Conservation (phyloP, 2,113 vertebrate species). For the Corythornis cristatus region DNA sequence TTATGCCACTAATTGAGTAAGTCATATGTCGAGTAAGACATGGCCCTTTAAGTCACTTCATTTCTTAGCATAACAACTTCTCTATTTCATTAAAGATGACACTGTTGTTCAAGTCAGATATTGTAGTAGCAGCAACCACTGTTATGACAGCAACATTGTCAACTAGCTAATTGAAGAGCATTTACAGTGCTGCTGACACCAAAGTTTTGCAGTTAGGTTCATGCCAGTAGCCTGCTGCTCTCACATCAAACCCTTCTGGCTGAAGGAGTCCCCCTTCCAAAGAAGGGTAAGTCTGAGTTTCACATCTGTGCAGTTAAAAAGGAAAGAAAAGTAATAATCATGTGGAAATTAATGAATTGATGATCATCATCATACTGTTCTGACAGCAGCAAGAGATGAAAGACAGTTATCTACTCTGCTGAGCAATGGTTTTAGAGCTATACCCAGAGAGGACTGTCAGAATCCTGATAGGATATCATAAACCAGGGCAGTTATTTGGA, state of each 20-base stretch:
- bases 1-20: background rate
- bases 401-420: constrained; percentile 2
- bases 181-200: background rate
- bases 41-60: background rate
- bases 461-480: background rate
- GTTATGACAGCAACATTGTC: background rate
- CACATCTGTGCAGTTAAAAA: background rate
- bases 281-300: background rate
- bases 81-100: background rate
- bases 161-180: background rate
- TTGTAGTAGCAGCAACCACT: background rate
- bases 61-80: background rate
- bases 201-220: background rate
- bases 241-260: background rate
- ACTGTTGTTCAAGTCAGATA: background rate
- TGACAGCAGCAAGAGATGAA: background rate
- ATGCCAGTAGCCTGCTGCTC: background rate
- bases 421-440: background rate
- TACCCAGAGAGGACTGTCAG: background rate
- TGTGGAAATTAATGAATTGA: background rate
- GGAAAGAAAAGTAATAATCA: background rate
- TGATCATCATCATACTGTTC: background rate
- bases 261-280: background rate
- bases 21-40: background rate
- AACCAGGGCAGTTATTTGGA: background rate